These are phyloP conservation scores for Cryptocephalus primarius DNA, from an alignment of 2,888 invertebrate genomes.

Conservation along the genomic window DNA sequence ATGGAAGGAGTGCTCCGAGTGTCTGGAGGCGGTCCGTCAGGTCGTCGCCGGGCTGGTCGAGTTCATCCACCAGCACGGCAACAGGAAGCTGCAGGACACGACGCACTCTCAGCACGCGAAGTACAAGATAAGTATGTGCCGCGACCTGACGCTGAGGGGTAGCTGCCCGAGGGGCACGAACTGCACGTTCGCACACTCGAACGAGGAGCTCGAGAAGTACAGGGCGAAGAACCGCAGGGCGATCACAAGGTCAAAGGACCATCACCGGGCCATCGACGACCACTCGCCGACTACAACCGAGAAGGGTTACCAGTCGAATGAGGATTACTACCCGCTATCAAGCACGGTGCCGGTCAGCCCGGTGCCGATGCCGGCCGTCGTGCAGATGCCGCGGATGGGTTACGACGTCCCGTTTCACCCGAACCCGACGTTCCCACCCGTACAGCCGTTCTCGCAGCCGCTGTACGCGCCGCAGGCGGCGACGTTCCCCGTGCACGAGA, in stretches of 20 bases:
- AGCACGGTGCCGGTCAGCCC: conserved; percentile 27
- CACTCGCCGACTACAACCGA: conserved; percentile 31
- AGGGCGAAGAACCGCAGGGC: conserved; percentile 41
- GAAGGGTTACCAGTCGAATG: conserved; percentile 25
- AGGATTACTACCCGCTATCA: conserved; percentile 29
- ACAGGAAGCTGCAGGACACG: conserved; percentile 50
- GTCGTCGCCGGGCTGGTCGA: conserved; percentile 69
- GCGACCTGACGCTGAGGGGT: conserved; percentile 68
- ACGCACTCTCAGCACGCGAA: conserved; percentile 53
- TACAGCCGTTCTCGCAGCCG: conserved; percentile 10
- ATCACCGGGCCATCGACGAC: conserved; percentile 23
- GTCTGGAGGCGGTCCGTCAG: conserved; percentile 56
- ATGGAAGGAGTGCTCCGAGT: conserved; percentile 54
- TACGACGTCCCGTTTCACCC: conserved; percentile 30
- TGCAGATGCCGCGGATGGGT: conserved; percentile 29
- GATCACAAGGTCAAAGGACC: conserved; percentile 29
- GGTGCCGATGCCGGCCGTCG: conserved; percentile 28
- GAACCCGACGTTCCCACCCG: conserved; percentile 12
- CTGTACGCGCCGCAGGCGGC: conserved; percentile 8
- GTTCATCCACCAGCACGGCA: conserved; percentile 65
- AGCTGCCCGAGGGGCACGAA: conserved; percentile 77
- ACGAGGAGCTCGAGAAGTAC: conserved; percentile 79
- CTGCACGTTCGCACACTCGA: conserved; percentile 88
- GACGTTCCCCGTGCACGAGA: conserved; percentile 15
- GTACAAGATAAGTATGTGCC: conserved; percentile 85